phyloP scores from a whole-genome alignment of 2,113 vertebrate genomes.

The Zapus hudsonius region DNA sequence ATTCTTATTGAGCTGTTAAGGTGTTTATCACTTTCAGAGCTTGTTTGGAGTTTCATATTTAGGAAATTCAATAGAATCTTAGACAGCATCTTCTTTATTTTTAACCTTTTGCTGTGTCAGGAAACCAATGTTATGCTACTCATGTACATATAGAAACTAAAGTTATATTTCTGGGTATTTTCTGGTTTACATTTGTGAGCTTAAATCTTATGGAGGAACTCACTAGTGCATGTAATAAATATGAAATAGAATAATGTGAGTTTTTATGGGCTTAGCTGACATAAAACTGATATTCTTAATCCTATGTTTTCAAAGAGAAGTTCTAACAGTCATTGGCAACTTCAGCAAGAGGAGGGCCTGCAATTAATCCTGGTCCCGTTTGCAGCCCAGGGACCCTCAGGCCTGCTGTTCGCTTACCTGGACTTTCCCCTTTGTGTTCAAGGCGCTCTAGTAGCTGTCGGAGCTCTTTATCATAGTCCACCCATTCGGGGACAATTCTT shows the following conservation, averaged over 20 bases:
- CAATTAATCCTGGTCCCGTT: background rate
- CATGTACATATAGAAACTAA: background rate
- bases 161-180: background rate
- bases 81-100: background rate
- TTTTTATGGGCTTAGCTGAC: background rate
- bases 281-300: background rate
- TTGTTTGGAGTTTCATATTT: slow-evolving; percentile 20
- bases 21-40: background rate
- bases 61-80: background rate
- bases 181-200: background rate
- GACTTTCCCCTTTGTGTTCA: slow-evolving; percentile 81
- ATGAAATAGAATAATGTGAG: background rate
- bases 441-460: slow-evolving; percentile 86
- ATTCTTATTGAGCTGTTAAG: background rate
- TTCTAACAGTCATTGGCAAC: background rate
- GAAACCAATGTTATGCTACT: background rate
- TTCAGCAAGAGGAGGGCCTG: background rate
- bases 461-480: slow-evolving; percentile 93
- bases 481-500: slow-evolving; percentile 96
- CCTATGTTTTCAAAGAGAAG: background rate
- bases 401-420: slow-evolving; percentile 56
- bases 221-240: background rate
- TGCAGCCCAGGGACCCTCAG: background rate
- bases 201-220: background rate
- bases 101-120: background rate